phyloP scores from a whole-genome alignment of 2,888 invertebrate genomes.

The Lomographa bimaculata region DNA sequence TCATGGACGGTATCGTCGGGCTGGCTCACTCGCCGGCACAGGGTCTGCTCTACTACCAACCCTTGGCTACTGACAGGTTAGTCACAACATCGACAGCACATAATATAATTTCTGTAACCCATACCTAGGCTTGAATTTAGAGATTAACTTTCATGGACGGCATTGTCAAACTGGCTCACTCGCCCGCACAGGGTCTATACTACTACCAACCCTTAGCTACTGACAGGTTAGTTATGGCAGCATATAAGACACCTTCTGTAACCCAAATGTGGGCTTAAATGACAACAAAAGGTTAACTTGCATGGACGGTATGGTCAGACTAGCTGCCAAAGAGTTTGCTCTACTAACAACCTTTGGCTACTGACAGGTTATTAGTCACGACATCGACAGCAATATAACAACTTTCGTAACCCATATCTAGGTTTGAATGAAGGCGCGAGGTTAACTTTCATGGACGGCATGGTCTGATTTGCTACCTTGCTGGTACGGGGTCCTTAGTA shows the following conservation, averaged over 20 bases:
- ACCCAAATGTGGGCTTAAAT: too few species aligned
- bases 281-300: constrained; percentile 87
- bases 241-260: too few species aligned
- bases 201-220: constrained; percentile 90
- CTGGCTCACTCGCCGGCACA: constrained; percentile 86
- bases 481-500: too few species aligned
- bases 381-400: too few species aligned
- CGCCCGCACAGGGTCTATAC: constrained; percentile 84
- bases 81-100: too few species aligned
- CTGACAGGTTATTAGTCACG: too few species aligned
- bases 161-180: constrained; percentile 87
- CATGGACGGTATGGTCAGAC: constrained; percentile 89
- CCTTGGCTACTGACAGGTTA: constrained; percentile 88
- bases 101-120: too few species aligned
- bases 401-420: too few species aligned
- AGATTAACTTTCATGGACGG: constrained; percentile 90
- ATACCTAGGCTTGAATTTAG: too few species aligned
- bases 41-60: constrained; percentile 87
- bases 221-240: constrained; percentile 81
- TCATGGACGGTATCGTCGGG: constrained; percentile 90
- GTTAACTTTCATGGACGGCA: too few species aligned
- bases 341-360: constrained; percentile 89
- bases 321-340: constrained; percentile 85
- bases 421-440: too few species aligned
- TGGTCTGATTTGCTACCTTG: too few species aligned